phyloP scores from a whole-genome alignment of 2,888 invertebrate genomes.

The Nemotelus pantherinus region DNA sequence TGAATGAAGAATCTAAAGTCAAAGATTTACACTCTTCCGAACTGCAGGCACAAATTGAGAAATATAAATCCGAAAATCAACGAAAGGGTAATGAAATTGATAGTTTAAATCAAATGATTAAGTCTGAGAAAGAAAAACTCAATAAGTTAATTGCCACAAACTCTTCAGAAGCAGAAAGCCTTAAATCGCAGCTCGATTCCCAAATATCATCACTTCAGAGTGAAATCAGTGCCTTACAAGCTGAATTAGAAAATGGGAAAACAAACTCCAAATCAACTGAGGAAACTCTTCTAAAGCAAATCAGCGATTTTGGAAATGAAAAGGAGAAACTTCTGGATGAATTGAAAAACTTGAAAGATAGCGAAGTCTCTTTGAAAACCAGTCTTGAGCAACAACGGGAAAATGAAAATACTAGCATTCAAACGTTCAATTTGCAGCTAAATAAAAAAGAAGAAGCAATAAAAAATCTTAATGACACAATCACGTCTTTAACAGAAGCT shows the following conservation, averaged over 20 bases:
- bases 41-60: slow-evolving; percentile 59
- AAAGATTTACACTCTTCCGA: slow-evolving; percentile 62
- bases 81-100: slow-evolving; percentile 36
- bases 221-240: slow-evolving; percentile 37
- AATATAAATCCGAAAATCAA: not conserved
- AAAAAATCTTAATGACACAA: slow-evolving; percentile 24
- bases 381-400: slow-evolving; percentile 34
- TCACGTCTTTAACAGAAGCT: not conserved
- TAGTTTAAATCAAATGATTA: slow-evolving; percentile 55
- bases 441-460: slow-evolving; percentile 37
- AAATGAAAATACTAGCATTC: slow-evolving; percentile 6
- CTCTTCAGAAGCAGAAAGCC: slow-evolving; percentile 20
- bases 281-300: slow-evolving; percentile 52
- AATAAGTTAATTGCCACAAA: slow-evolving; percentile 3
- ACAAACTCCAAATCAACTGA: slow-evolving; percentile 14
- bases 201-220: slow-evolving; percentile 39
- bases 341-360: slow-evolving; percentile 43
- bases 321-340: slow-evolving; percentile 45
- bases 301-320: slow-evolving; percentile 47
- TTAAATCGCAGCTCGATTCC: slow-evolving; percentile 36
- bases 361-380: slow-evolving; percentile 39
- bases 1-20: slow-evolving; percentile 55
- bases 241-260: slow-evolving; percentile 39
- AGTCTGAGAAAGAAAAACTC: slow-evolving; percentile 47
- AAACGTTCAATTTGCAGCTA: slow-evolving; percentile 27